phyloP scores from a whole-genome alignment of 1,140 invertebrate species.

The Zaprionus inermis region DNA sequence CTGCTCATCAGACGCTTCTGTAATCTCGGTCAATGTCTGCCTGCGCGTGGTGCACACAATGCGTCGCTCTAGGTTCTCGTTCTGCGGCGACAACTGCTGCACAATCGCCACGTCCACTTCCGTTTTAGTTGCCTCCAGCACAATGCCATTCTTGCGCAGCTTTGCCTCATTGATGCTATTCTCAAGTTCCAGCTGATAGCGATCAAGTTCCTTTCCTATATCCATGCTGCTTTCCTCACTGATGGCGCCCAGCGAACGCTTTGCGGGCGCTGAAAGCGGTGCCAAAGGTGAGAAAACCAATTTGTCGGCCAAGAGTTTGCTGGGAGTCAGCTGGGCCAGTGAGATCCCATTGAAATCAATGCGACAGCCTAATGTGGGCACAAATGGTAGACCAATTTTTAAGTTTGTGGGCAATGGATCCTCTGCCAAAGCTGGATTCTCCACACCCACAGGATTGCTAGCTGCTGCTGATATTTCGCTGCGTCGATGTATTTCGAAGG shows the following conservation, averaged over 20 bases:
- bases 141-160: conserved; percentile 60
- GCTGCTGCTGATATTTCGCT: conserved; percentile 47
- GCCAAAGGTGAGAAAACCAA: conserved; percentile 74
- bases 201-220: conserved; percentile 82
- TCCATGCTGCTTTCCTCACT: conserved; percentile 80
- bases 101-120: conserved; percentile 26
- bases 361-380: conserved; percentile 74
- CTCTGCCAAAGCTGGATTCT: conserved; percentile 61
- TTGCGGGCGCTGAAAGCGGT: conserved; percentile 16
- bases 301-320: conserved; percentile 75
- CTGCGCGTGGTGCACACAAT: conserved; percentile 46
- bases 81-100: conserved; percentile 11
- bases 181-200: conserved; percentile 82
- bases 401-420: conserved; percentile 52
- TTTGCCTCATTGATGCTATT: conserved; percentile 84
- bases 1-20: conserved; percentile 47
- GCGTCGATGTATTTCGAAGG: conserved; percentile 76
- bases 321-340: conserved; percentile 72
- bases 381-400: conserved; percentile 75
- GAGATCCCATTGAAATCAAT: conserved; percentile 79
- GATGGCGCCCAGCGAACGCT: conserved; percentile 70
- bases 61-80: conserved; percentile 43
- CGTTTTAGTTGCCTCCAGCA: conserved; percentile 38
- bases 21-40: conserved; percentile 60
- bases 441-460: conserved; percentile 53